These are phyloP conservation scores for Argyra leucocephala DNA, from an alignment of 2,888 invertebrate genomes.

Conservation along the genomic window DNA sequence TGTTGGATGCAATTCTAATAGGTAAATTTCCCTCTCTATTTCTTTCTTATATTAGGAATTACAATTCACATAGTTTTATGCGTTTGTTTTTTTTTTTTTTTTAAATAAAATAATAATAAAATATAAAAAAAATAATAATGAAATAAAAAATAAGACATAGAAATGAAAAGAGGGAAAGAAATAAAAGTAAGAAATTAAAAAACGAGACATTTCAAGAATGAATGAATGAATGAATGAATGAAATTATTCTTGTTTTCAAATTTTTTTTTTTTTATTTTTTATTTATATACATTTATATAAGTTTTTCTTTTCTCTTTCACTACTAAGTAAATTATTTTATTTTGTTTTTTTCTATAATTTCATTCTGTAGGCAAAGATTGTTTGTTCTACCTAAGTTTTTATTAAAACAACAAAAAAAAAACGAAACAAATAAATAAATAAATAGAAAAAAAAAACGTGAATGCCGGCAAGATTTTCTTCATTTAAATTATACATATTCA, in stretches of 20 bases:
- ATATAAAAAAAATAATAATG: too few relatives aligned
- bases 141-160: too few relatives aligned
- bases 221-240: conserved; percentile 2
- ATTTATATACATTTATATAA: background rate
- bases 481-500: background rate
- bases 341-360: background rate
- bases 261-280: background rate
- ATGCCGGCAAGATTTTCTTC: background rate
- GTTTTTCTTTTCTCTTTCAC: too few relatives aligned
- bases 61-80: background rate
- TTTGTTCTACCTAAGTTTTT: too few relatives aligned
- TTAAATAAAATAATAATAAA: too few relatives aligned
- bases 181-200: background rate
- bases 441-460: background rate
- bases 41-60: background rate
- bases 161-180: too few relatives aligned
- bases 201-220: background rate
- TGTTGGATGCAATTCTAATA: background rate
- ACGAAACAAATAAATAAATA: background rate
- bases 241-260: background rate
- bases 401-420: background rate
- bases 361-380: too few relatives aligned
- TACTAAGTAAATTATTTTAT: background rate
- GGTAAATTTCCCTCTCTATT: background rate
- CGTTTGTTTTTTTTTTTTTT: too few relatives aligned